phyloP scores from a whole-genome alignment of 2,888 invertebrate species.

The Phengaris arion region DNA sequence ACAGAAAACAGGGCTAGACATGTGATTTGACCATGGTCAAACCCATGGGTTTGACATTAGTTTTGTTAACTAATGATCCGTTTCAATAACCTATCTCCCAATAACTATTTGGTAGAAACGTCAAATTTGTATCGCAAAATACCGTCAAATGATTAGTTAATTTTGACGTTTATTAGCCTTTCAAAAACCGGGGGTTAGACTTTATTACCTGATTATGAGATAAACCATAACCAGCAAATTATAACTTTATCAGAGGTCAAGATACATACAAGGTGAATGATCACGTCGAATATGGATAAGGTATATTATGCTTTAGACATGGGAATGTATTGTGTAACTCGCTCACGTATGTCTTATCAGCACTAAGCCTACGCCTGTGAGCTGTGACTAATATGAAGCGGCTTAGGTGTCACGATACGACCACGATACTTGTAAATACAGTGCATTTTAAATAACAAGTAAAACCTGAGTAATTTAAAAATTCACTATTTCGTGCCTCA shows the following conservation, averaged over 20 bases:
- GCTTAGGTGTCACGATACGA: background rate
- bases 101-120: too few relatives aligned
- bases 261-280: conserved; percentile 44
- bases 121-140: too few relatives aligned
- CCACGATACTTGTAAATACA: background rate
- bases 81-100: too few relatives aligned
- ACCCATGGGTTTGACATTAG: too few relatives aligned
- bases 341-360: conserved; percentile 55
- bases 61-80: too few relatives aligned
- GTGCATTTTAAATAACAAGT: too few relatives aligned
- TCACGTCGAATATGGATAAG: conserved; percentile 36
- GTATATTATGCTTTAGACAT: conserved; percentile 27
- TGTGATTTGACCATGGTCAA: too few relatives aligned
- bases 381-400: conserved; percentile 49
- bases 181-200: background rate
- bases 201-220: background rate
- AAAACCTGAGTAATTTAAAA: too few relatives aligned
- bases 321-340: conserved; percentile 51
- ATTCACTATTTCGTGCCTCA: too few relatives aligned
- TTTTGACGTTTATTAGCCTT: too few relatives aligned
- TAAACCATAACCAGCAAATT: background rate
- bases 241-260: background rate
- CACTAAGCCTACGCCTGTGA: conserved; percentile 51
- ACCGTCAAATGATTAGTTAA: too few relatives aligned
- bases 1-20: too few relatives aligned